These are phyloP conservation scores for Uria lomvia DNA, from an alignment of 2,113 vertebrate genomes.

Conservation along the genomic window DNA sequence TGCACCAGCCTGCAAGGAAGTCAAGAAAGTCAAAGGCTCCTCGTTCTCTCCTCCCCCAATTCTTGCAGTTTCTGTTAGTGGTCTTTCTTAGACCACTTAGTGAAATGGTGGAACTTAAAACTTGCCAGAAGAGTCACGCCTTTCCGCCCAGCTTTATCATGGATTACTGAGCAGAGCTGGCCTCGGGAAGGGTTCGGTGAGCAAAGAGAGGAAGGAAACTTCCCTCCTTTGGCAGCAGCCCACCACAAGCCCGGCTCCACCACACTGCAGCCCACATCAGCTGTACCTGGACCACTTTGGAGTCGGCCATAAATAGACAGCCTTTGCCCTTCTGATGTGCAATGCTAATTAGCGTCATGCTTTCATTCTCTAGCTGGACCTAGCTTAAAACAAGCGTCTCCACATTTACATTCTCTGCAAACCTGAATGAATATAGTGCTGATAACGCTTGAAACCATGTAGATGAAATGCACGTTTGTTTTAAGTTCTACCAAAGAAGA, in stretches of 20 bases:
- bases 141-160: not conserved
- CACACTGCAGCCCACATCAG: not conserved
- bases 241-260: not conserved
- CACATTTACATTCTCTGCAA: not conserved
- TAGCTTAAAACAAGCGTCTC: not conserved
- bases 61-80: not conserved
- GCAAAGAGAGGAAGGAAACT: not conserved
- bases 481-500: not conserved
- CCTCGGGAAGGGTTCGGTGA: not conserved
- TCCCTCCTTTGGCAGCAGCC: not conserved
- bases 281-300: not conserved
- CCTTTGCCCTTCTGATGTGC: not conserved
- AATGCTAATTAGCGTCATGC: not conserved
- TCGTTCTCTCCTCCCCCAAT: not conserved
- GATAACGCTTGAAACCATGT: not conserved
- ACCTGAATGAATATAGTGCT: not conserved
- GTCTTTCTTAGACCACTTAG: not conserved
- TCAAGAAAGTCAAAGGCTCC: not conserved
- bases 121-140: not conserved
- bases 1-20: not conserved
- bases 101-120: not conserved
- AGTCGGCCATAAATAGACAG: not conserved
- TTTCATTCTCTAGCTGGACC: not conserved
- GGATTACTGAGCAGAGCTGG: not conserved
- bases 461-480: not conserved